These are phyloP conservation scores for Austrolebias charrua DNA, from an alignment of 2,797 vertebrate species.

Conservation along the genomic window DNA sequence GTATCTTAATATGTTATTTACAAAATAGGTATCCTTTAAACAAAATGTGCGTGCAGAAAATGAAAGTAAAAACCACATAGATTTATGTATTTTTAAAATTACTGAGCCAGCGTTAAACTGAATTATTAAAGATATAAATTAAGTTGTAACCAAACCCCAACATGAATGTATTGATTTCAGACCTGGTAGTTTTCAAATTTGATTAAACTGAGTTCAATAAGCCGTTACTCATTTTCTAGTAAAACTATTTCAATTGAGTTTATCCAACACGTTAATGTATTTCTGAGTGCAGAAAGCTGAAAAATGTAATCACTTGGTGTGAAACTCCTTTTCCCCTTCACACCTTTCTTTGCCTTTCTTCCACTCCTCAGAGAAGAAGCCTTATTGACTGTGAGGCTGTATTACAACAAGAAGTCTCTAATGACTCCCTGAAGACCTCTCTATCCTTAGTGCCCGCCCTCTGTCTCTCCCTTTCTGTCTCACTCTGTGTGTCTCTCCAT, in stretches of 20 bases:
- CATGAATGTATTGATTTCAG: background rate
- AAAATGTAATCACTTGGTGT: slow-evolving; percentile 37
- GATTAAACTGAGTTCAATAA: background rate
- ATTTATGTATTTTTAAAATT: too few relatives aligned
- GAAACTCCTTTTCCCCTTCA: slow-evolving; percentile 57
- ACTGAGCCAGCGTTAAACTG: too few relatives aligned
- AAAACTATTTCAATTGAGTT: background rate
- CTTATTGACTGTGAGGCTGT: slow-evolving; percentile 80
- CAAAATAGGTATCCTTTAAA: too few relatives aligned
- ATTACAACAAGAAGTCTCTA: slow-evolving; percentile 79
- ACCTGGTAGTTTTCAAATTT: too few relatives aligned
- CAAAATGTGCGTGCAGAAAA: too few relatives aligned
- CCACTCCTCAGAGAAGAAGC: slow-evolving; percentile 64
- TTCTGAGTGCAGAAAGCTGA: background rate
- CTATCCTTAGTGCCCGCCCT: slow-evolving; percentile 68
- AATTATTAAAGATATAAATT: background rate
- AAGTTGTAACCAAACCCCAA: background rate
- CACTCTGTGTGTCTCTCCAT: slow-evolving; percentile 52
- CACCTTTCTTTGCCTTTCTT: slow-evolving; percentile 61
- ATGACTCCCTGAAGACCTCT: slow-evolving; percentile 81
- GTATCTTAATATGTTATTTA: too few relatives aligned
- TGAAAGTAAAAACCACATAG: too few relatives aligned
- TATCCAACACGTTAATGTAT: background rate
- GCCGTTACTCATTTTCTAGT: background rate
- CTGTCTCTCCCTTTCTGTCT: slow-evolving; percentile 48